Evolutionary conservation across 2,888 invertebrate species (phyloP), one percentile per base, ranked within the genome.

Genomic region (Bombylius major): DNA sequence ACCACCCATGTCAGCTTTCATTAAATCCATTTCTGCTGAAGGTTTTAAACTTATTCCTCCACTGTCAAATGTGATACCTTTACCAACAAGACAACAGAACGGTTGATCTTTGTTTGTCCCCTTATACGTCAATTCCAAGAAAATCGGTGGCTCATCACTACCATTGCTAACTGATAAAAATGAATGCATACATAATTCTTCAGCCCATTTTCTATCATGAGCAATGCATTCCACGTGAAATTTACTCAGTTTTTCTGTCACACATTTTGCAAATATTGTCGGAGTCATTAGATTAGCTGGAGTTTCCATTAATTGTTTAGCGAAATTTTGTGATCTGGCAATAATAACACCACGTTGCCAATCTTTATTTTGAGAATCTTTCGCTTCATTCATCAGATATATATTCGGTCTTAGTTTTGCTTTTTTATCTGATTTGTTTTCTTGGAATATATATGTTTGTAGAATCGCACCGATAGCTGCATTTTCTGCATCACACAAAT

Each of bases 1-100:
- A 1, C 89, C 89, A 5, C 86, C 86, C 88, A 89, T 88, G 66
- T 89, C 89, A 6, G 83, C 87, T 61, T 84, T 76, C 87, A 88
- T 88, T 1, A 34, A 52, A 61, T 78, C 79, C 77, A 88, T 81
- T 70, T 1, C 53, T 42, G 47, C 55, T 11, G 57, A 14, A 7
- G 80, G 75, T 67, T 86, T 87, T 58, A 88, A 68, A 58, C 84
- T 84, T 56, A 89, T 75, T 56, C 88, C 87, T 42, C 89, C 89
- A 64, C 84, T 84, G 67, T 83, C 82, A 67, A 81, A 82, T 0
- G 81, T 82, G 9, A 82, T 78, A 4, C 81, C 81, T 68, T 81
- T 81, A 5, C 88, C 89, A 42, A 89, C 82, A 36, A 88, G 70
- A 31, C 85, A 84, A 5, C 87, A 72, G 0, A 84, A 86, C 34